These are phyloP conservation scores for Sorex fumeus DNA, from an alignment of 2,113 vertebrate genomes.

Conservation along the genomic window DNA sequence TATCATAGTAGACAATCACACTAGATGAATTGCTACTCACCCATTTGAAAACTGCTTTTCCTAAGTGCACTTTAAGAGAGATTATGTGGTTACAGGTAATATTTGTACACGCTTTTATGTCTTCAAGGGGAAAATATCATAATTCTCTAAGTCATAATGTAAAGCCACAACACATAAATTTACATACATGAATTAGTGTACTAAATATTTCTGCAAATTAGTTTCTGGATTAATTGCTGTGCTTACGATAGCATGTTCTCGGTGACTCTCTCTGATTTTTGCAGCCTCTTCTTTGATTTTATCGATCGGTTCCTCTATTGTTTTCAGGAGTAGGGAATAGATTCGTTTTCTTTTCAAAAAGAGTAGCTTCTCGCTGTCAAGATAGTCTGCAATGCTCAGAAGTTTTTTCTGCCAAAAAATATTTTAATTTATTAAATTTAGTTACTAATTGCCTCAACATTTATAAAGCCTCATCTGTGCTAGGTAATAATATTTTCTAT, in stretches of 20 bases:
- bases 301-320: constrained; percentile 68
- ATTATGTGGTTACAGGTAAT: neutral
- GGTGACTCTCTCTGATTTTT: constrained; percentile 71
- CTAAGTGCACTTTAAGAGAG: neutral
- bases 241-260: constrained; percentile 77
- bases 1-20: neutral
- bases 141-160: neutral
- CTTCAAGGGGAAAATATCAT: neutral
- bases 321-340: constrained; percentile 77
- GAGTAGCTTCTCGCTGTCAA: constrained; percentile 65
- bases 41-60: constrained; percentile 32
- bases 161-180: neutral
- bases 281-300: constrained; percentile 81
- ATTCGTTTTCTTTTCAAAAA: constrained; percentile 75
- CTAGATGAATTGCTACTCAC: neutral
- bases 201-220: neutral
- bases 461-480: neutral
- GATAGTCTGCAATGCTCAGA: constrained; percentile 60
- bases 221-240: neutral
- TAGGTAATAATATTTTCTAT: neutral
- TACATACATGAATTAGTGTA: neutral
- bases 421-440: neutral
- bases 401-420: constrained; percentile 81
- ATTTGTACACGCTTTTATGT: neutral
- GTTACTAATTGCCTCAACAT: constrained; percentile 5